These are phyloP conservation scores for Oscheius sp. DNA, from an alignment of 1,140 invertebrate genomes.

Conservation along the genomic window DNA sequence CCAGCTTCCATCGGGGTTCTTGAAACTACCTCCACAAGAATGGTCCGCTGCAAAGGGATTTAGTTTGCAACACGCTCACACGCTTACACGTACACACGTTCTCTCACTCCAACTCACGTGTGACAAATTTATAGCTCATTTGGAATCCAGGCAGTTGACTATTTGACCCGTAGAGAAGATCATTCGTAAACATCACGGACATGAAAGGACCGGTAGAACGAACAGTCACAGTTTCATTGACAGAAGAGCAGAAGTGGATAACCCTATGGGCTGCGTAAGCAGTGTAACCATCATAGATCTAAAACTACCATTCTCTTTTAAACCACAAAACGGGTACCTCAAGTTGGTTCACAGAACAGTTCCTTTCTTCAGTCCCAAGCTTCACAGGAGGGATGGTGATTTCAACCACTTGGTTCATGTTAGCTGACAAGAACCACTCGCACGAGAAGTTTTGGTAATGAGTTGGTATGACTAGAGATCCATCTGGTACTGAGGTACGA, in stretches of 20 bases:
- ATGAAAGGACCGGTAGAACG: conserved; percentile 25
- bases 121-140: conserved; percentile 60
- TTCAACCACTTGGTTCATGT: conserved; percentile 56
- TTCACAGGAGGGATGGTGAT: conserved; percentile 52
- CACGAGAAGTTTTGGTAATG: conserved; percentile 36
- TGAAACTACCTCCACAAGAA: conserved; percentile 44
- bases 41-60: conserved; percentile 54
- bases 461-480: conserved; percentile 8
- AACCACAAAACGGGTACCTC: conserved; percentile 39
- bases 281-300: conserved; percentile 28
- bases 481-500: conserved; percentile 7
- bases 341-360: conserved; percentile 62
- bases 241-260: conserved; percentile 10
- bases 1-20: conserved; percentile 18
- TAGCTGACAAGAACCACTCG: conserved; percentile 57
- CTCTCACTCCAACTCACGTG: conserved; percentile 62
- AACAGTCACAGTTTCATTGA: neutral
- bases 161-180: conserved; percentile 47
- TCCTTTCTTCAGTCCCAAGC: conserved; percentile 16
- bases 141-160: conserved; percentile 57
- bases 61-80: conserved; percentile 36
- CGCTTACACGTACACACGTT: conserved; percentile 32
- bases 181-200: conserved; percentile 14
- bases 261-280: conserved; percentile 17
- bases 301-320: neutral